phyloP scores from a whole-genome alignment of 1,140 invertebrate species.

The Tetramorium alpestre region DNA sequence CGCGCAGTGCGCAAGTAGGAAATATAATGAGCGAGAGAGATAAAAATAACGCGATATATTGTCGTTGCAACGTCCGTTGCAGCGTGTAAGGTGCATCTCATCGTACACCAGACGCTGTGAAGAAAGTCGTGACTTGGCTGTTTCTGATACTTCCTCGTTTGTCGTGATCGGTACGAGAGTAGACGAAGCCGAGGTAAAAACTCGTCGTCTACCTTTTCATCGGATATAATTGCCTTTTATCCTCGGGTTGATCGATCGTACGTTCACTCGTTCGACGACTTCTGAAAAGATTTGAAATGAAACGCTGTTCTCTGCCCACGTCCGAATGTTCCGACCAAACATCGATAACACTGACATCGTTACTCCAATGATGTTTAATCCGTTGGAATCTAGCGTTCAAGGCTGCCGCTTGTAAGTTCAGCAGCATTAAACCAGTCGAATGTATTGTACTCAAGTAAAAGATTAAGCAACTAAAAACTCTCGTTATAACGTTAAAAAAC shows the following conservation, averaged over 20 bases:
- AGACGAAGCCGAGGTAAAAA: conserved; percentile 39
- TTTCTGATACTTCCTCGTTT: conserved; percentile 72
- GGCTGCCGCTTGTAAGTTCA: conserved; percentile 3
- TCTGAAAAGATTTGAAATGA: conserved; percentile 29
- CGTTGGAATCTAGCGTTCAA: conserved; percentile 37
- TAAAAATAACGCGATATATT: conserved; percentile 45
- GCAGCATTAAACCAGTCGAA: conserved; percentile 1
- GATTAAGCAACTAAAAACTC: no score
- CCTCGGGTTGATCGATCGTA: conserved; percentile 39
- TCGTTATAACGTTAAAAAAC: neutral
- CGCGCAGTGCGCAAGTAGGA: neutral
- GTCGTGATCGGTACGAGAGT: conserved; percentile 4
- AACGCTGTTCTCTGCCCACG: neutral
- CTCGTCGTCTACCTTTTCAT: conserved; percentile 41
- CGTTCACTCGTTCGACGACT: conserved; percentile 6
- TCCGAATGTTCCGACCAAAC: conserved; percentile 13
- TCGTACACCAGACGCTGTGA: conserved; percentile 49
- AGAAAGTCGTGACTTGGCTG: conserved; percentile 72
- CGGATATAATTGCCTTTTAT: conserved; percentile 68
- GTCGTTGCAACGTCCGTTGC: conserved; percentile 23
- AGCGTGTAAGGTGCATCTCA: conserved; percentile 65
- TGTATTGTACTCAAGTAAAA: neutral
- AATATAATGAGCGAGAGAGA: neutral
- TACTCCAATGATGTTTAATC: conserved; percentile 49
- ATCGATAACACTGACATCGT: conserved; percentile 40